Evolutionary conservation across 2,113 vertebrate genomes (phyloP).

Genomic region (Sylvia atricapilla): DNA sequence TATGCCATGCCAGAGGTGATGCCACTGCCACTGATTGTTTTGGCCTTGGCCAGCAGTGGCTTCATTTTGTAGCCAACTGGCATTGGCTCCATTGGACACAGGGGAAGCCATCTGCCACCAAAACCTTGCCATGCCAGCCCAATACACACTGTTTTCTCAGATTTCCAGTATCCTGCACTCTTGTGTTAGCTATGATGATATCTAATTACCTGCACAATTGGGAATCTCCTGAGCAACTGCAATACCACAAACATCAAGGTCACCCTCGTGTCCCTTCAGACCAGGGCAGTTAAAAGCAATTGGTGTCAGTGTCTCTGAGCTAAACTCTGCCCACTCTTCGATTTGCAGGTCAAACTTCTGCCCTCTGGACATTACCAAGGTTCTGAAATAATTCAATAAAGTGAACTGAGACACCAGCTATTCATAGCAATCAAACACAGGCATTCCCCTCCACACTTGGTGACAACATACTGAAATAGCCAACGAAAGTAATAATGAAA

Average conservation of each 20-base stretch:
- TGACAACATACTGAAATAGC: background rate
- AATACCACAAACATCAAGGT: background rate
- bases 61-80: background rate
- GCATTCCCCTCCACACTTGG: background rate
- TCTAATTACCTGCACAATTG: background rate
- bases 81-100: background rate
- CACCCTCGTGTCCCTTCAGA: background rate
- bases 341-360: conserved; percentile 11
- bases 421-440: background rate
- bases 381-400: conserved; percentile 10
- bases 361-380: background rate
- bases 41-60: background rate
- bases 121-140: background rate
- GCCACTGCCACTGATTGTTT: background rate
- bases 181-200: background rate
- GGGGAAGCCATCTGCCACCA: background rate
- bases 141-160: background rate
- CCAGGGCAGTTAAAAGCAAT: background rate
- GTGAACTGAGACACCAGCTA: background rate
- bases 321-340: background rate
- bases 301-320: background rate
- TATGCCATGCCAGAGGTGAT: background rate
- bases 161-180: background rate
- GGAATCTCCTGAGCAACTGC: background rate
- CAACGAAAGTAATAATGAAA: background rate